Conservation (phyloP, 2,113 vertebrate genomes). For the Epinephelus fuscoguttatus region DNA sequence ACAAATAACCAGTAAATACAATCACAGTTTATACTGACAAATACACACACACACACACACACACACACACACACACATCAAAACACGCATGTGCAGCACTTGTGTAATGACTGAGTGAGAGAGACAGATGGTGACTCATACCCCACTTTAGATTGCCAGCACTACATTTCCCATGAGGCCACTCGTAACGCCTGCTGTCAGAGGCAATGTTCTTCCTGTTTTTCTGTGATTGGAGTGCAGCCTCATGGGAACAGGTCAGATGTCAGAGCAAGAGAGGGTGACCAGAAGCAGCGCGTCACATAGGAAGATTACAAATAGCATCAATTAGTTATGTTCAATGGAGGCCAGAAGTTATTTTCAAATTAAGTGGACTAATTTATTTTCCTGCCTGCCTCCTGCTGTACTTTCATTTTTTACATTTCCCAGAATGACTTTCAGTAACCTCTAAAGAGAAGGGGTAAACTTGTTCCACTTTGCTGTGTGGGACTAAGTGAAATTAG, state of each 20-base stretch:
- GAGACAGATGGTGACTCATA: slow-evolving; percentile 83
- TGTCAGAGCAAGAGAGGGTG: slow-evolving; percentile 59
- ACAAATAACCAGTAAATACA: slow-evolving; percentile 34
- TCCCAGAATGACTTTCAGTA: slow-evolving; percentile 23
- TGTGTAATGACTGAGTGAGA: slow-evolving; percentile 66
- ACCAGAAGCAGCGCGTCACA: slow-evolving; percentile 49
- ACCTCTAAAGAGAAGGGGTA: slow-evolving; percentile 9
- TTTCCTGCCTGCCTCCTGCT: background rate
- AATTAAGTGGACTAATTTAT: slow-evolving; percentile 1
- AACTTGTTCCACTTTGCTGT: background rate
- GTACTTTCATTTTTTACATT: slow-evolving; percentile 1
- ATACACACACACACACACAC: too few relatives aligned
- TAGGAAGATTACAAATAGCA: slow-evolving; percentile 32
- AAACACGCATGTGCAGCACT: slow-evolving; percentile 49
- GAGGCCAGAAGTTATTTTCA: slow-evolving; percentile 24
- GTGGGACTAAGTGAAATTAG: background rate
- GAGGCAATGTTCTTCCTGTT: slow-evolving; percentile 79
- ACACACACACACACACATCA: background rate
- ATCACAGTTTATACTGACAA: slow-evolving; percentile 27
- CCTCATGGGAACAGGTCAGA: slow-evolving; percentile 74
- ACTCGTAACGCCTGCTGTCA: slow-evolving; percentile 79
- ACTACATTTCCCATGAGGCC: slow-evolving; percentile 86
- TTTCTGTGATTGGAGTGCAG: slow-evolving; percentile 74
- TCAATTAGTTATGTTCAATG: slow-evolving; percentile 30
- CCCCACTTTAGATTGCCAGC: slow-evolving; percentile 75